Percentiles rank a stretch among this genome's conserved stretches.
Conservation (phyloP, 2,113 vertebrate species). For the Astatotilapia flaviijosephi region DNA sequence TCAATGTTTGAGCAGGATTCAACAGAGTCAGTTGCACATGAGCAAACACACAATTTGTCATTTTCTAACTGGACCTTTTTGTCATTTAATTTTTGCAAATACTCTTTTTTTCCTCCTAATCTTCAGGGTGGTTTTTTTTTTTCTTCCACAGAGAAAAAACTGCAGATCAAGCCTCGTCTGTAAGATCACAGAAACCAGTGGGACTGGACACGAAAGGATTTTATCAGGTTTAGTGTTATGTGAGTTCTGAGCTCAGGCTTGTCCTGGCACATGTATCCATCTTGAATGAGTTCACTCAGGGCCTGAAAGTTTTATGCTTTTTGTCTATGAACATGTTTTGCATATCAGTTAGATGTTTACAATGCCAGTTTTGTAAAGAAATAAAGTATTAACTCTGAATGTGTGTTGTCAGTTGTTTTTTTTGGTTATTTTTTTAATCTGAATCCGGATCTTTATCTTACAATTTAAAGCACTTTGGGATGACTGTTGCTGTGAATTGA, state of each 20-base stretch:
- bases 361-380: background rate
- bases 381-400: background rate
- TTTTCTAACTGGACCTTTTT: background rate
- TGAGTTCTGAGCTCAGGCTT: background rate
- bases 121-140: background rate
- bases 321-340: background rate
- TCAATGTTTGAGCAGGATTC: constrained; percentile 32
- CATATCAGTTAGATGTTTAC: background rate
- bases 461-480: background rate
- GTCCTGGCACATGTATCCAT: background rate
- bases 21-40: background rate
- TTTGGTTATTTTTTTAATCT: background rate
- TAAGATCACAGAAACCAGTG: background rate
- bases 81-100: background rate
- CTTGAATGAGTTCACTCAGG: constrained; percentile 36
- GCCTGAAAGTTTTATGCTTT: background rate
- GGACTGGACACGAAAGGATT: background rate
- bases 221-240: background rate
- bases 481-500: background rate
- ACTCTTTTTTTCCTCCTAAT: background rate
- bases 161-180: constrained; percentile 76
- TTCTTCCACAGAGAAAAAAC: constrained; percentile 24
- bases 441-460: background rate
- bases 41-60: background rate
- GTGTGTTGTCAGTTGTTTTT: background rate